Evolutionary conservation across 2,888 invertebrate species (phyloP).

Genomic region (Dolomedes plantarius): DNA sequence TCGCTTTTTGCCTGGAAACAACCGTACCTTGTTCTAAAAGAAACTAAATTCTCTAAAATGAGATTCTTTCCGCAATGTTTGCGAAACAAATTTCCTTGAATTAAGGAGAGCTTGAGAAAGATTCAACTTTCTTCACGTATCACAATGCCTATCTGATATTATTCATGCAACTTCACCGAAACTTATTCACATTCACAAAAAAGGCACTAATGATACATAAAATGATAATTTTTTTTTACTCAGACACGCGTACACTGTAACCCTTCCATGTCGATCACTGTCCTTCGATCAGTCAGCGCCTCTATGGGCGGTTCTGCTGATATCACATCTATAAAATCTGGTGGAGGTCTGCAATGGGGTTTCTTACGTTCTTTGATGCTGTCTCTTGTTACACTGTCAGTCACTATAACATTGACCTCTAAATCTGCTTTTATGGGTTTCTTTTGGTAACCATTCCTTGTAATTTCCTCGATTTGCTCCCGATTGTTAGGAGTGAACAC

Average conservation of each 20-base stretch:
- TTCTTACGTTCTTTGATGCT: not conserved
- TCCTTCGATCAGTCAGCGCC: slow-evolving; percentile 8
- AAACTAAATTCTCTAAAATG: no score
- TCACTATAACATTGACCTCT: slow-evolving; percentile 5
- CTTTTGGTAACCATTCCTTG: slow-evolving; percentile 30
- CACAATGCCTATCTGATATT: no score
- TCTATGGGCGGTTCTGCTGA: slow-evolving; percentile 37
- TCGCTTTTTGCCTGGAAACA: no score
- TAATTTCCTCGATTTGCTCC: not conserved
- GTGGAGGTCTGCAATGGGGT: not conserved
- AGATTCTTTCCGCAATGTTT: no score
- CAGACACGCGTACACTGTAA: slow-evolving; percentile 62
- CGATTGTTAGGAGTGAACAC: slow-evolving; percentile 33
- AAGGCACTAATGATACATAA: not conserved
- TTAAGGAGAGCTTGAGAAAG: no score
- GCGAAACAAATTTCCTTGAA: no score
- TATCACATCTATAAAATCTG: slow-evolving; percentile 53
- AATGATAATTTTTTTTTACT: not conserved
- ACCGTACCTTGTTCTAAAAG: no score
- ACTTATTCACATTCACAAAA: not conserved
- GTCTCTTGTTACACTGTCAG: not conserved
- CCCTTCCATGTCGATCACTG: slow-evolving; percentile 63
- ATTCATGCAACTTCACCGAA: no score
- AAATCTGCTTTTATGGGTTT: slow-evolving; percentile 21
- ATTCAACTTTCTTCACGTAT: no score